Conservation (phyloP, 2,888 invertebrate species). For the Apotomis turbidana region DNA sequence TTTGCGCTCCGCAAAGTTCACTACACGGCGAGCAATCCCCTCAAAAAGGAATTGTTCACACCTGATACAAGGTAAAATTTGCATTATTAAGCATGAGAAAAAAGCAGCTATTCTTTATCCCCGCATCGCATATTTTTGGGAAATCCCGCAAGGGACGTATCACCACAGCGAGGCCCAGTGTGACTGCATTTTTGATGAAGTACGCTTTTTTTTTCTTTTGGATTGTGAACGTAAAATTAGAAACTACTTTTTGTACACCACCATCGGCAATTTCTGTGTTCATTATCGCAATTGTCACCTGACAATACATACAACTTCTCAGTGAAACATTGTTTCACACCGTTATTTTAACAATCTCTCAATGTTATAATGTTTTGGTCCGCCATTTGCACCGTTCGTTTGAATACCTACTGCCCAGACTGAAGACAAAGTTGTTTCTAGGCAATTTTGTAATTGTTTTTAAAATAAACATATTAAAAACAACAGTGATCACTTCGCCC, state of each 20-base stretch:
- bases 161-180: constrained; percentile 8
- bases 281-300: too few relatives aligned
- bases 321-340: too few relatives aligned
- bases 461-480: too few relatives aligned
- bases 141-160: constrained; percentile 19
- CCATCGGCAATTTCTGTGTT: too few relatives aligned
- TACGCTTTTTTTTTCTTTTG: constrained; percentile 8
- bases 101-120: constrained; percentile 38
- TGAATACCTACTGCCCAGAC: too few relatives aligned
- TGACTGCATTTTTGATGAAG: constrained; percentile 29
- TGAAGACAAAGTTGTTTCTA: too few relatives aligned
- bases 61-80: constrained; percentile 84
- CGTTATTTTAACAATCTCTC: too few relatives aligned
- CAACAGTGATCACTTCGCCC: too few relatives aligned
- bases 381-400: too few relatives aligned
- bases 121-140: constrained; percentile 16
- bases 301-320: too few relatives aligned
- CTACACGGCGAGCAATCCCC: constrained; percentile 88
- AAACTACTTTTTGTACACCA: background rate
- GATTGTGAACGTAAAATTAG: constrained; percentile 5
- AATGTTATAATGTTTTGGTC: too few relatives aligned
- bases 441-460: too few relatives aligned
- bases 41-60: constrained; percentile 90
- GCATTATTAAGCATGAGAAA: constrained; percentile 42
- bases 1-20: constrained; percentile 92